Base-by-base conservation (phyloP, 2,113 vertebrate species). In the Plectropomus leopardus region DNA sequence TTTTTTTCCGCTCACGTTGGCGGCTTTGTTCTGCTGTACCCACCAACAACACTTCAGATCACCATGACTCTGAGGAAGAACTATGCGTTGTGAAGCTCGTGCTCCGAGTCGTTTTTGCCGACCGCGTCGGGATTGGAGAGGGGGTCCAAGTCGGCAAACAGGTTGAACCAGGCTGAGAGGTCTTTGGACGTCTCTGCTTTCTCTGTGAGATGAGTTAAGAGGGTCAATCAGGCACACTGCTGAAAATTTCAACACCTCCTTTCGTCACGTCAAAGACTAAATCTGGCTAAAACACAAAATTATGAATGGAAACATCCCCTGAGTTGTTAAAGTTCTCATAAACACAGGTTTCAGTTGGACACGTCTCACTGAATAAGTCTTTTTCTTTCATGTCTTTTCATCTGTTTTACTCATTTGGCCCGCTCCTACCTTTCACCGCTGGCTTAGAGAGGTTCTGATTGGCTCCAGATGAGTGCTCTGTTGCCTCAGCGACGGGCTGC, bases 71-170 rank as follows among this genome's bases (percentile, higher is more conserved):
- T 5, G 59, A 59, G 66, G 77, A 70, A 47, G 28, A 47, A 4
- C 74, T 86, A 92, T 78, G 98, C 98, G 47, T 96, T 98, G 84
- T 98, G 96, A 76, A 99, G 96, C 86, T 99, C 96, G 0, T 98
- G 96, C 83, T 98, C 97, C 76, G 95, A 90, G 89, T 96, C 96
- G 0, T 95, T 96, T 92, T 95, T 96, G 65, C 98, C 98, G 36
- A 99, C 90, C 2, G 98, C 96, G 2, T 99, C 98, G 1, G 98
- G 98, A 81, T 99, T 99, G 60, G 98, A 96, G 79, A 99, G 94
- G 0, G 98, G 98, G 93, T 99, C 98, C 85, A 99, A 89, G 89
- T 99, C 98, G 1, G 98, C 98, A 47, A 99, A 99, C 80, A 99
- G 96, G 93, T 95, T 97, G 94, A 98, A 99, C 98, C 98, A 99